Base-by-base conservation (phyloP, 2,797 vertebrate genomes). In the Myotis pilosus region DNA sequence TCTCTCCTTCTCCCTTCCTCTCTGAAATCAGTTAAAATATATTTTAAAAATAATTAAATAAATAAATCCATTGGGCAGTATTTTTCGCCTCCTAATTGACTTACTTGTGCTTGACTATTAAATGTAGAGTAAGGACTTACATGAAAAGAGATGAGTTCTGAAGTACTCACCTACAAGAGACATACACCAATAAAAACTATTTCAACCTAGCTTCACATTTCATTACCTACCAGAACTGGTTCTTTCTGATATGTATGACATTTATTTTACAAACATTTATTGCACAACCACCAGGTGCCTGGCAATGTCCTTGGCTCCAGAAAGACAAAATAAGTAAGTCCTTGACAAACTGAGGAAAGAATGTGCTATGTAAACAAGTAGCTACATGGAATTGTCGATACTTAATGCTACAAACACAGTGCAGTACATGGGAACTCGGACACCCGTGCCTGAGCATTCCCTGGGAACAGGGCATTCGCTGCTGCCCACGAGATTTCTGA, bases 361-460 rank as follows among this genome's bases (percentile, higher is more conserved):
- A 25, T 30, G 3, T 20, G 68, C 53, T 51, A 3, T 15, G 49
- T 33, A 19, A 83, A 49, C 60, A 78, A 20, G 19, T 0, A 53
- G 66, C 23, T 44, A 2, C 11, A 3, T 0, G 60, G 55, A 41
- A 19, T 16, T 2, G 13, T 6, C 12, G 8, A 3, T 8, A 15
- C 17, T 33, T 11, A 4, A 11, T 0, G 19, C 6, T 7, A 10
- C 68, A 30, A 25, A 8, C n/a, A 19, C 60, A 36, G 0, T 1
- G 8, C 0, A 1, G 30, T 2, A 4, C 17, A 1, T 0, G 23
- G 55, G 0, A 38, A 15, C 28, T 6, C 1, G 3, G 22, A 25
- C 8, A 28, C 30, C 33, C 16, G 44, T 0, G 3, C 1, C 1
- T 2, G 62, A 23, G 17, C 8, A 0, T 8, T 6, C 36, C 25